Evolutionary conservation across 2,888 invertebrate species (phyloP).

Genomic region (Oegoconia quadripuncta): DNA sequence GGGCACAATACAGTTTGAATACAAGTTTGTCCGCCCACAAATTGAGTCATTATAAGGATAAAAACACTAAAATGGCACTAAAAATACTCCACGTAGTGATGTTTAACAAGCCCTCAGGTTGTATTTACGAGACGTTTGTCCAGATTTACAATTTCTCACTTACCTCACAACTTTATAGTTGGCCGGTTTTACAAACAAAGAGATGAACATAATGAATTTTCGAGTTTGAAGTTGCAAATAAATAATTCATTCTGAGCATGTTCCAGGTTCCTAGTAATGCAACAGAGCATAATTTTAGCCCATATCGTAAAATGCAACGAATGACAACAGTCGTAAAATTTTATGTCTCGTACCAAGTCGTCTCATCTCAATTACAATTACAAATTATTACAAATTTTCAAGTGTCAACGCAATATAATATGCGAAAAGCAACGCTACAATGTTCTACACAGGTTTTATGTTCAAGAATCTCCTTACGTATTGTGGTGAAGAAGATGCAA

Average conservation of each 20-base stretch:
- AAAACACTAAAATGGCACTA: slow-evolving; percentile 29
- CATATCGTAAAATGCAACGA: slow-evolving; percentile 68
- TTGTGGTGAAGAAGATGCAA: slow-evolving; percentile 24
- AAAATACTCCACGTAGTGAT: slow-evolving; percentile 28
- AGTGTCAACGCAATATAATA: slow-evolving; percentile 50
- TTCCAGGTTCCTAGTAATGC: slow-evolving; percentile 56
- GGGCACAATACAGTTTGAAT: slow-evolving; percentile 6
- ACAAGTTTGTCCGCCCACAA: slow-evolving; percentile 2
- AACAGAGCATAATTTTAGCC: slow-evolving; percentile 64
- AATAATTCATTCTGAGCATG: slow-evolving; percentile 68
- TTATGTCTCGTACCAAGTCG: slow-evolving; percentile 59
- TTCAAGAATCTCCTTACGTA: slow-evolving; percentile 22
- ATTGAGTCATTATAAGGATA: slow-evolving; percentile 40
- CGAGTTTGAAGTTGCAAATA: slow-evolving; percentile 59
- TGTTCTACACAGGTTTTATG: slow-evolving; percentile 37
- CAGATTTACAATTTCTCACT: slow-evolving; percentile 56
- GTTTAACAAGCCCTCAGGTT: slow-evolving; percentile 41
- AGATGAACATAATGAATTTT: slow-evolving; percentile 55
- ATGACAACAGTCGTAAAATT: slow-evolving; percentile 72
- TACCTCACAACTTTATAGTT: slow-evolving; percentile 43
- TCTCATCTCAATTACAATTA: slow-evolving; percentile 73
- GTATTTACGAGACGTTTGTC: slow-evolving; percentile 42
- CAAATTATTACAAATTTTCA: slow-evolving; percentile 73
- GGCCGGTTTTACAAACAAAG: slow-evolving; percentile 45
- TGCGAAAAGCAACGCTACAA: slow-evolving; percentile 46